These are phyloP conservation scores for Cyprinodon tularosa DNA, from an alignment of 2,113 vertebrate genomes.

Conservation along the genomic window DNA sequence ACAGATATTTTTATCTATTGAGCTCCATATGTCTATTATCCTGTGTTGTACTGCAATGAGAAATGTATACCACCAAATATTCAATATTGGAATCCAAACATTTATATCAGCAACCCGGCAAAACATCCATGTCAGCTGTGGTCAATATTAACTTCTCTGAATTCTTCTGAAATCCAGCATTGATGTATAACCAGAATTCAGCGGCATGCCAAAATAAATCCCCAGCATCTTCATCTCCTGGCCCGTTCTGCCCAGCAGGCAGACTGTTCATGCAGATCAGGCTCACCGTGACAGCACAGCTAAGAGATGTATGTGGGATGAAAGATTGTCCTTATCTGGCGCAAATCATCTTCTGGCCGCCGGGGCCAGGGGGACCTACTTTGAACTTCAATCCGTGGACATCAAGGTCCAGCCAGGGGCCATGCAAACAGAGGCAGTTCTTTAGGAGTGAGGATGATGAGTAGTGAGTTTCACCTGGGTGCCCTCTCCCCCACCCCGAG, in stretches of 20 bases:
- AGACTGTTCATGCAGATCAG: constrained; percentile 65
- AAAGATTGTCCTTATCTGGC: constrained; percentile 80
- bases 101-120: constrained; percentile 27
- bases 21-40: not conserved
- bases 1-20: not conserved
- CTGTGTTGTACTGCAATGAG: not conserved
- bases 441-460: constrained; percentile 64
- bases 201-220: constrained; percentile 71
- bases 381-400: constrained; percentile 81
- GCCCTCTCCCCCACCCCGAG: constrained; percentile 23
- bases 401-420: constrained; percentile 79
- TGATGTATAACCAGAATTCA: constrained; percentile 40
- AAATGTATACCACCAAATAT: not conserved
- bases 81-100: not conserved
- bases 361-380: constrained; percentile 74
- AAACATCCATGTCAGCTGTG: constrained; percentile 51
- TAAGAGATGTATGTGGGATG: constrained; percentile 76
- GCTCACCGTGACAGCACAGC: constrained; percentile 67
- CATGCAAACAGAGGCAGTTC: constrained; percentile 70
- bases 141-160: constrained; percentile 53
- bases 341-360: constrained; percentile 74
- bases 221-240: constrained; percentile 43
- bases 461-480: constrained; percentile 45
- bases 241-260: constrained; percentile 58
- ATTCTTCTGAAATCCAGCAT: constrained; percentile 53